Evolutionary conservation across 2,113 vertebrate genomes (phyloP).

Genomic region (Sphaerodactylus townsendi): DNA sequence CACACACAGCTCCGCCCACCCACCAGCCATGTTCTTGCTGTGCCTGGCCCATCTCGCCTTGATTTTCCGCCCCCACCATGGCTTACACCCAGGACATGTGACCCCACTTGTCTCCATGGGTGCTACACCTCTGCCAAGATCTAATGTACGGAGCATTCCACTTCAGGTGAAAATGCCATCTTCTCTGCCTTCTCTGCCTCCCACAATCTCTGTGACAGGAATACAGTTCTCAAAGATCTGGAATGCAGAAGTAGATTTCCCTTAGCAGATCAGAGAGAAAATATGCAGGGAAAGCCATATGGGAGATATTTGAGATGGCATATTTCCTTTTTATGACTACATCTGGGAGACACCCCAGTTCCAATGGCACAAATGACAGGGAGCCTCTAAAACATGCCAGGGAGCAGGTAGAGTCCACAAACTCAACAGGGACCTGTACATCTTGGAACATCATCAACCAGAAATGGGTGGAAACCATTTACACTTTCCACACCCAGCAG

Average conservation of each 20-base stretch:
- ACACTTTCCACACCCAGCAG: not conserved
- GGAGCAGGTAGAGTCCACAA: rapidly evolving
- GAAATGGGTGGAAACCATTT: not conserved
- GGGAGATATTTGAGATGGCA: not conserved
- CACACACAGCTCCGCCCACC: too few relatives aligned
- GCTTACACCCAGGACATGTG: too few relatives aligned
- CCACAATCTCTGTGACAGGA: not conserved
- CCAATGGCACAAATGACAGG: not conserved
- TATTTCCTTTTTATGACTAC: conserved; percentile 2
- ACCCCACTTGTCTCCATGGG: too few relatives aligned
- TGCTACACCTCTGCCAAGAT: too few relatives aligned
- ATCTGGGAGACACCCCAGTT: not conserved
- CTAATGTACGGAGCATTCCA: too few relatives aligned
- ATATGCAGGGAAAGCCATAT: rapidly evolving
- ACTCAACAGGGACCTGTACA: not conserved
- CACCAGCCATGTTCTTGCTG: too few relatives aligned
- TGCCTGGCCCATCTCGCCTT: too few relatives aligned
- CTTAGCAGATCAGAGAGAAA: not conserved
- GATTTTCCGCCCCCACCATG: too few relatives aligned
- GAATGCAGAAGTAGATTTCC: not conserved
- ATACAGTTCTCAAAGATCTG: not conserved
- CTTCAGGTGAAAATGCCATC: too few relatives aligned
- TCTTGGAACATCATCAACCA: not conserved
- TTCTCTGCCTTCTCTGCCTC: too few relatives aligned
- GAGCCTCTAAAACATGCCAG: conserved; percentile 17